These are phyloP conservation scores for Gymnobelideus leadbeateri DNA, from an alignment of 2,113 vertebrate species.

Conservation along the genomic window DNA sequence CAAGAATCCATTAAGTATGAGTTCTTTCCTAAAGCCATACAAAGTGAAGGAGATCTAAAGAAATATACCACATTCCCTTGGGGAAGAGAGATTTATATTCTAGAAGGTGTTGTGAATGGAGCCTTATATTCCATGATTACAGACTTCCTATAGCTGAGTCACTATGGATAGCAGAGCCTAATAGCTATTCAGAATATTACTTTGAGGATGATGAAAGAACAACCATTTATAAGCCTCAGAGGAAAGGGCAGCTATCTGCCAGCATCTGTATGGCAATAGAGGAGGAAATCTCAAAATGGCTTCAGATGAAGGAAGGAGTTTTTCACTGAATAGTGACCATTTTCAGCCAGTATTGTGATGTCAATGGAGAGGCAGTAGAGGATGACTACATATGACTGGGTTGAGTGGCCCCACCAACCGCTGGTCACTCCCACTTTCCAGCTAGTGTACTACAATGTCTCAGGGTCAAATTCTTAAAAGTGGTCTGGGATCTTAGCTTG, in stretches of 20 bases:
- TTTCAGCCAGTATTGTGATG: constrained; percentile 97
- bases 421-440: constrained; percentile 27
- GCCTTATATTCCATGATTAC: constrained; percentile 98
- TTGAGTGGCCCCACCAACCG: not conserved
- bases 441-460: constrained; percentile 54
- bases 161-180: constrained; percentile 94
- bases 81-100: constrained; percentile 97
- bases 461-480: constrained; percentile 49
- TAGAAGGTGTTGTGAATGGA: constrained; percentile 95
- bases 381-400: constrained; percentile 94
- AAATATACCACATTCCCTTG: constrained; percentile 95
- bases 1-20: constrained; percentile 98
- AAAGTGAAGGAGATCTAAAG: constrained; percentile 95
- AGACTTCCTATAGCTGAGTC: constrained; percentile 97
- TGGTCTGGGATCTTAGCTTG: constrained; percentile 59
- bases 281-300: constrained; percentile 96
- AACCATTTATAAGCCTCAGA: constrained; percentile 96
- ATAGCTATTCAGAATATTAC: constrained; percentile 96
- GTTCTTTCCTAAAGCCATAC: constrained; percentile 97
- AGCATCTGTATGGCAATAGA: constrained; percentile 99
- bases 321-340: constrained; percentile 96
- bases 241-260: constrained; percentile 96
- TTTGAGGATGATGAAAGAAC: constrained; percentile 98
- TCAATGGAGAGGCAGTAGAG: constrained; percentile 94
- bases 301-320: constrained; percentile 92